phyloP scores from a whole-genome alignment of 2,888 invertebrate genomes.

The Cataglyphis rosenhaueri region DNA sequence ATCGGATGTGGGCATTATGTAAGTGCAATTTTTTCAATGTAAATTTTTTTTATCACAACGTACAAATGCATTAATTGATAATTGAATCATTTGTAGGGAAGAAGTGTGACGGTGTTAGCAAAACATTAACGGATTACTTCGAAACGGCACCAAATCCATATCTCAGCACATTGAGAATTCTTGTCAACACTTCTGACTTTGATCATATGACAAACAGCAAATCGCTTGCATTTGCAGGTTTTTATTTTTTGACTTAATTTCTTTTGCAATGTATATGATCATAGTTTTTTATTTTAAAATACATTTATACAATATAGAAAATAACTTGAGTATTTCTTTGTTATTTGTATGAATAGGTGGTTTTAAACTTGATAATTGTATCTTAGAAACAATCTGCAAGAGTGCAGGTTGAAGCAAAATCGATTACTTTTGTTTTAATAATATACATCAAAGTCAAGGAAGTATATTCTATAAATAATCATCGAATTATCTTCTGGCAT shows the following conservation, averaged over 20 bases:
- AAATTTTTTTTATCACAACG: background rate
- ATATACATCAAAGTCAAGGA: background rate
- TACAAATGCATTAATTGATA: conserved; percentile 25
- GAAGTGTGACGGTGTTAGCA: conserved; percentile 86
- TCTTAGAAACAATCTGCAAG: background rate
- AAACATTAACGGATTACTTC: conserved; percentile 86
- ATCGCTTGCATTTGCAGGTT: conserved; percentile 87
- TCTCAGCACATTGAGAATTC: conserved; percentile 87
- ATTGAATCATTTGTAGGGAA: conserved; percentile 85
- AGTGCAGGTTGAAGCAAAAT: background rate
- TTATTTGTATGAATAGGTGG: background rate
- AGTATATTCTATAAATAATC: background rate
- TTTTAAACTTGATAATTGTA: background rate
- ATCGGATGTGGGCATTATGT: conserved; percentile 81
- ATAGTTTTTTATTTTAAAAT: conserved; percentile 11
- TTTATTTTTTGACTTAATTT: background rate
- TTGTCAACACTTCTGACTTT: conserved; percentile 88
- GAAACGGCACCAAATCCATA: conserved; percentile 87
- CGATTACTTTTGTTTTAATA: background rate
- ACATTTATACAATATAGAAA: background rate
- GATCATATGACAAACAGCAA: conserved; percentile 88
- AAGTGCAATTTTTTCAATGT: conserved; percentile 57
- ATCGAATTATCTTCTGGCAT: conserved; percentile 7
- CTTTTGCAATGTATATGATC: background rate
- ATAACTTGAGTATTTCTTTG: background rate